Evolutionary conservation across 2,113 vertebrate genomes (phyloP), one percentile per base, ranked within the genome.

Genomic region (Ursus arctos): DNA sequence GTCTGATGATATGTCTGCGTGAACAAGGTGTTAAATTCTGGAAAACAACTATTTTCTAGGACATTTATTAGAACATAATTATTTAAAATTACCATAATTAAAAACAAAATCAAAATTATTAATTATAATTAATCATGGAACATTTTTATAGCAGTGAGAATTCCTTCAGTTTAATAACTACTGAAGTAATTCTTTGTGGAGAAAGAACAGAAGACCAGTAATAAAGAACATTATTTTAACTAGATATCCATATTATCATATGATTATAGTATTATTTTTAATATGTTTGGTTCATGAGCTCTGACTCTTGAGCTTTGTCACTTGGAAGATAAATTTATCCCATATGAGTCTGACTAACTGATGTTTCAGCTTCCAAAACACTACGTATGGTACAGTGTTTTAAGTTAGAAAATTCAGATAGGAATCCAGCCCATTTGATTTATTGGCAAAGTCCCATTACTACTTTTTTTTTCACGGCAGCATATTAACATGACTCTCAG

Each of bases 61-160:
- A 74, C 95, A 97, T 91, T 92, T 98, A 77, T 95, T 96, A 98
- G 94, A 98, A 95, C 13, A 91, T 43, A 59, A 88, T 86, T 88
- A 79, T 88, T 98, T 83, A 93, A 96, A 98, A 65, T 83, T 95
- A 97, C 85, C 74, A 61, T 87, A 95, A 97, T 82, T 95, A 80
- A 80, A 55, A 72, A 97, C 95, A 98, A 98, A 98, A 92, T 4
- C 16, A 26, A n/a, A 89, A 77, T 69, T 49, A 81, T 40, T 97
- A 93, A 81, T 36, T 97, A 92, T 96, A 98, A 98, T 97, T 98
- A 88, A 94, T 76, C 21, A 57, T 77, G 95, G 63, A 95, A 21
- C 88, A 97, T 72, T 67, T 98, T 98, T 98, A 13, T 55, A 98
- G 76, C 59, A 96, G 65, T 95, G 59, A 92, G 94, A 97, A 87